Conservation (phyloP, 2,113 vertebrate species). For the Ictidomys tridecemlineatus region DNA sequence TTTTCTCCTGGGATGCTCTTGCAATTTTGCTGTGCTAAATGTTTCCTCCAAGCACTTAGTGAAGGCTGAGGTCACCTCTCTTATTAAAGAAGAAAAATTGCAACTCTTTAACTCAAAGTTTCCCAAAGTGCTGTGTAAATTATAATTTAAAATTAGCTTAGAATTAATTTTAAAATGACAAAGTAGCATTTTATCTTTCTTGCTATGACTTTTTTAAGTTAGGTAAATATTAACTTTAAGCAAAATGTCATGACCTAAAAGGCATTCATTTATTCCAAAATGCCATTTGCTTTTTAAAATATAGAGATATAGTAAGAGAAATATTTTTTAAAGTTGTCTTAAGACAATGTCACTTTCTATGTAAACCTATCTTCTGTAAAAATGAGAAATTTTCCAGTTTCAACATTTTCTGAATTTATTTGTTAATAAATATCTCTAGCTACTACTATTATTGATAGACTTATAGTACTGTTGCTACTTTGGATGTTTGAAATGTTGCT, state of each 20-base stretch:
- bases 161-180: conserved; percentile 44
- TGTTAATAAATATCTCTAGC: not conserved
- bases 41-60: conserved; percentile 70
- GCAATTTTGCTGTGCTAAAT: conserved; percentile 72
- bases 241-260: not conserved
- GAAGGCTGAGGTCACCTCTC: conserved; percentile 75
- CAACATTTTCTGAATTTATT: not conserved
- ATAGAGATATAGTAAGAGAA: not conserved
- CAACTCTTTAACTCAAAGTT: conserved; percentile 73
- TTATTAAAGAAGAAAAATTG: conserved; percentile 78
- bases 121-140: conserved; percentile 63
- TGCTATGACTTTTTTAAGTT: not conserved
- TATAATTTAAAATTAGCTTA: conserved; percentile 32
- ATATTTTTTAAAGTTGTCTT: not conserved
- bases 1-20: conserved; percentile 73
- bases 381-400: not conserved
- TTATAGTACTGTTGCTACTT: not conserved
- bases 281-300: not conserved
- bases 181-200: not conserved
- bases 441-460: not conserved
- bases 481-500: not conserved
- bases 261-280: not conserved
- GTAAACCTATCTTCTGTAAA: not conserved
- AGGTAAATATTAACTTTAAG: conserved; percentile 48
- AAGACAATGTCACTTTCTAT: not conserved